Conservation (phyloP, 2,888 invertebrate genomes). For the Platerodrilus igneus region DNA sequence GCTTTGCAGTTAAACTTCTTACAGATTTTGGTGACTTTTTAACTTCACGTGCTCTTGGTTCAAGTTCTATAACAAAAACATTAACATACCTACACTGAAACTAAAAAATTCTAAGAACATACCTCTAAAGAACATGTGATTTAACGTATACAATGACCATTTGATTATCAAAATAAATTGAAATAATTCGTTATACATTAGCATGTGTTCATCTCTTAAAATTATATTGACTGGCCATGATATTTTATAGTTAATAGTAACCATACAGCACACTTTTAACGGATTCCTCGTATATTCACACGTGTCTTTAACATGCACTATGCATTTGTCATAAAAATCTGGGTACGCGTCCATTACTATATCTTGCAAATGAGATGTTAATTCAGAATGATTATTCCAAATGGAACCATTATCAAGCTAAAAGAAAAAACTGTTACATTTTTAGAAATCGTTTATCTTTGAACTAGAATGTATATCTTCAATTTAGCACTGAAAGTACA, state of each 20-base stretch:
- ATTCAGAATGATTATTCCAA: slow-evolving; percentile 41
- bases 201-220: slow-evolving; percentile 36
- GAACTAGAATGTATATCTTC: too few relatives aligned
- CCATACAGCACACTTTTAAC: slow-evolving; percentile 34
- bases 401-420: slow-evolving; percentile 31
- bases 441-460: not conserved
- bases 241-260: slow-evolving; percentile 36
- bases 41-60: slow-evolving; percentile 23
- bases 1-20: slow-evolving; percentile 13
- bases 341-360: slow-evolving; percentile 43
- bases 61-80: slow-evolving; percentile 33
- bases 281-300: slow-evolving; percentile 35
- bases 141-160: slow-evolving; percentile 44
- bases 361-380: slow-evolving; percentile 43
- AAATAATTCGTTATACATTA: slow-evolving; percentile 41
- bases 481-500: too few relatives aligned
- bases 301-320: slow-evolving; percentile 34
- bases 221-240: slow-evolving; percentile 45
- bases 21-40: slow-evolving; percentile 16
- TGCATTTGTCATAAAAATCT: slow-evolving; percentile 38
- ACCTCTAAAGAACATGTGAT: slow-evolving; percentile 41
- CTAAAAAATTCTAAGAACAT: slow-evolving; percentile 9
- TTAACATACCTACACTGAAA: not conserved
- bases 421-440: too few relatives aligned
- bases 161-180: slow-evolving; percentile 42